Conservation (phyloP, 1,140 invertebrate species). For the Diorhabda elongata region DNA sequence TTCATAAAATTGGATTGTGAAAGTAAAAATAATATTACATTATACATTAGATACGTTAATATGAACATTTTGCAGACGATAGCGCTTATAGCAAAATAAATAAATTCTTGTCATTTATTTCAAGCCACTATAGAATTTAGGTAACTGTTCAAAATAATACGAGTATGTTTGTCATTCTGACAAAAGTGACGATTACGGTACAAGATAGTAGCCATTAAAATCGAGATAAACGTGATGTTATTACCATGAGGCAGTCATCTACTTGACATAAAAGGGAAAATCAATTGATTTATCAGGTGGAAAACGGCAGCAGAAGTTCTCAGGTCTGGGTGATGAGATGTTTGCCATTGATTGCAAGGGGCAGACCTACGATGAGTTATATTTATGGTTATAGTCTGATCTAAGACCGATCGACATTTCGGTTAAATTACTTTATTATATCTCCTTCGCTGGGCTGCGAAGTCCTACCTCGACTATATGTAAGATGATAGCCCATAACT, state of each 20-base stretch:
- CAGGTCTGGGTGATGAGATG: constrained; percentile 19
- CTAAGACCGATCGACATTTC: constrained; percentile 40
- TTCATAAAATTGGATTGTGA: too few species aligned
- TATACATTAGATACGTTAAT: too few species aligned
- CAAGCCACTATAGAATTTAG: too few species aligned
- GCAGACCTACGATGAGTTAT: constrained; percentile 41
- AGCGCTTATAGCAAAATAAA: too few species aligned
- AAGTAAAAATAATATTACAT: too few species aligned
- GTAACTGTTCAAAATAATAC: too few species aligned
- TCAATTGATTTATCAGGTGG: constrained; percentile 20
- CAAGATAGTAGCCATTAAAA: background rate
- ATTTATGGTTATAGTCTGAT: constrained; percentile 44
- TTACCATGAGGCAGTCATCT: background rate
- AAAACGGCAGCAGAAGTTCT: constrained; percentile 19
- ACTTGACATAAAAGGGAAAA: constrained; percentile 5
- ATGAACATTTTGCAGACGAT: too few species aligned
- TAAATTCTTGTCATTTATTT: too few species aligned
- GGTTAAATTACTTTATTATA: constrained; percentile 47
- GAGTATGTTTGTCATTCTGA: background rate
- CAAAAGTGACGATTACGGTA: background rate
- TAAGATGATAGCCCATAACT: constrained; percentile 45
- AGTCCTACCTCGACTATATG: constrained; percentile 42
- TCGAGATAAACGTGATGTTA: background rate
- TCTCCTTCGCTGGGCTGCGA: constrained; percentile 31
- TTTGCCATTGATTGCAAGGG: constrained; percentile 22